Evolutionary conservation across 1,140 invertebrate species (phyloP), one percentile per base, ranked within the genome.

Genomic region (Babylonia areolata): DNA sequence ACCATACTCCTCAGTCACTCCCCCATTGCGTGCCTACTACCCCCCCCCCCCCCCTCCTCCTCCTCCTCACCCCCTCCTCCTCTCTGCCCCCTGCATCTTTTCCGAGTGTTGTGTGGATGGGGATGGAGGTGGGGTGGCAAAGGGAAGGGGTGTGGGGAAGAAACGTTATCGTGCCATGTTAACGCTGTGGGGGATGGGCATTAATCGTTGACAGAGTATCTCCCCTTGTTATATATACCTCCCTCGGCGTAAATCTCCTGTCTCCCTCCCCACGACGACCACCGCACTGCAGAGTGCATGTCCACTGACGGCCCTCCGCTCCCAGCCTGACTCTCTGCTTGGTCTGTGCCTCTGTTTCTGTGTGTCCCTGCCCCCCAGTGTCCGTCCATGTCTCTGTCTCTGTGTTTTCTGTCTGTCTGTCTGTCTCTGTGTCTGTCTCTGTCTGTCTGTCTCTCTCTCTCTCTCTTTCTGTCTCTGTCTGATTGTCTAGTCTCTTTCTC

Each of bases 401-500:
- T 69, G 23, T 69, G 23, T 69, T 31, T 23, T 69, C 58, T 69
- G 15, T 69, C 5, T 69, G 15, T 6, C 58, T 69, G 15, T 69
- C 15, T 69, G 23, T 69, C 15, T 69, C 15, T 69, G 23, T 28
- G 0, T 69, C 15, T 69, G 0, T 6, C 15, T 64, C 58, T 64
- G 20, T 64, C 58, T 64, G 20, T 64, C 58, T 64, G 20, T 64
- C 58, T 64, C 6, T 64, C 58, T 64, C 58, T 64, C 6, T 64
- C 58, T 64, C 58, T 69, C 15, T 77, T 33, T 39, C 31, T 77
- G 17, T 77, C 31, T 77, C 75, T 40, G 75, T 77, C 33, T 77
- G 73, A 12, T 3, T 77, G 73, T 23, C 15, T 77, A n/a, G 73
- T 37, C 15, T 77, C 3, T 40, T 2, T 40, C 3, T 42, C 37